Conservation (phyloP, 2,113 vertebrate genomes). For the Cranoglanis bouderius region DNA sequence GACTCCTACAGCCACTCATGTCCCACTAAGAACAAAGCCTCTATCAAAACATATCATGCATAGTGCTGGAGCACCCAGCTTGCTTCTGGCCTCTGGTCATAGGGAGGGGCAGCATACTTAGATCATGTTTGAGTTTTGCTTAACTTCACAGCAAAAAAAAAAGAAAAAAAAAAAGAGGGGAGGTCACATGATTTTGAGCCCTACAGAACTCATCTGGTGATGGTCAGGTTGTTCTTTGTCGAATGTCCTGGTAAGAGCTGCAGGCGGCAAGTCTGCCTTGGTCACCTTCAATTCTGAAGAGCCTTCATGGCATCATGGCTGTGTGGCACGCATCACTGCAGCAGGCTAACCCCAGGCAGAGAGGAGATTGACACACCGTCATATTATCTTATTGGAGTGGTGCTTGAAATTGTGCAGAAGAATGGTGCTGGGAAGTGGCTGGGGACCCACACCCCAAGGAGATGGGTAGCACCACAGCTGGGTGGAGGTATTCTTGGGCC, state of each 20-base stretch:
- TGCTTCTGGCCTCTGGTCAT: constrained; percentile 38
- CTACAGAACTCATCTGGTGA: constrained; percentile 30
- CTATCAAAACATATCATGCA: constrained; percentile 50
- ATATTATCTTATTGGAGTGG: constrained; percentile 55
- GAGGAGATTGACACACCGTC: constrained; percentile 58
- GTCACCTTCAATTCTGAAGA: constrained; percentile 38
- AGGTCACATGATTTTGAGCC: constrained; percentile 37
- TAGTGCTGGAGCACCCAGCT: constrained; percentile 16
- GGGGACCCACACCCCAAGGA: constrained; percentile 52
- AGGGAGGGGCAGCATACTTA: constrained; percentile 44
- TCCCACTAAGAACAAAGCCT: constrained; percentile 41
- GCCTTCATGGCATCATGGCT: constrained; percentile 13
- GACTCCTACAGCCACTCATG: background rate
- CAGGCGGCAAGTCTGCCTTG: constrained; percentile 33
- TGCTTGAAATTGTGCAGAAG: constrained; percentile 46
- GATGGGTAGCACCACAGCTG: constrained; percentile 50
- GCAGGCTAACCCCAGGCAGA: constrained; percentile 36
- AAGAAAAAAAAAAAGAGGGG: background rate
- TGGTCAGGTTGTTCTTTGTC: constrained; percentile 44
- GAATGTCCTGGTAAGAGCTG: constrained; percentile 24
- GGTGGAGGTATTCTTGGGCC: constrained; percentile 48
- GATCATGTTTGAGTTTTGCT: constrained; percentile 44
- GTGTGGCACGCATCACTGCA: constrained; percentile 33
- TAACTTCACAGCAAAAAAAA: constrained; percentile 28
- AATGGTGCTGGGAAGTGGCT: constrained; percentile 57